These are phyloP conservation scores for Quiscalus mexicanus DNA, from an alignment of 2,113 vertebrate species.

Conservation along the genomic window DNA sequence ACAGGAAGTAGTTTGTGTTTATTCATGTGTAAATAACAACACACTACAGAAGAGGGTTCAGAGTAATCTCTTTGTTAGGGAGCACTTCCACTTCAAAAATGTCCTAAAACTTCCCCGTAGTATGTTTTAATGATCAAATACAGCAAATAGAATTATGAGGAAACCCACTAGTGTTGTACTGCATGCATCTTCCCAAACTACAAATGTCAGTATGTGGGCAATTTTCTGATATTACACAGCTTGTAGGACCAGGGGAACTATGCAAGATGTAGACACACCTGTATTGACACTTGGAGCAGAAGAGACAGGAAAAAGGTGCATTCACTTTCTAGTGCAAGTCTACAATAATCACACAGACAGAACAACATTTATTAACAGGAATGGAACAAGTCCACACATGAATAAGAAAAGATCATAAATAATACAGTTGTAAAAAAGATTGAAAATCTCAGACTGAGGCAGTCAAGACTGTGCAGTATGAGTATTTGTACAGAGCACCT, in stretches of 20 bases:
- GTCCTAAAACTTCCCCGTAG: neutral
- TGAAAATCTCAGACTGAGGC: slow-evolving; percentile 29
- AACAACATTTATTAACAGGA: slow-evolving; percentile 85
- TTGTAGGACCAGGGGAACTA: neutral
- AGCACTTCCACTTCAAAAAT: neutral
- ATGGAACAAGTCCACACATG: slow-evolving; percentile 70
- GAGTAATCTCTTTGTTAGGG: neutral
- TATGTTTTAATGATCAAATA: neutral
- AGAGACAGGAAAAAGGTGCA: slow-evolving; percentile 54
- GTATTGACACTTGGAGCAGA: slow-evolving; percentile 29
- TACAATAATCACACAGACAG: slow-evolving; percentile 82
- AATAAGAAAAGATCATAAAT: slow-evolving; percentile 57
- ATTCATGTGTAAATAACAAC: slow-evolving; percentile 40
- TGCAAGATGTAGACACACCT: neutral
- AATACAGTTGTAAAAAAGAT: slow-evolving; percentile 64
- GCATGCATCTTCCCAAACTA: fast-evolving
- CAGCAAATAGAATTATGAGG: neutral
- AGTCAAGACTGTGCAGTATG: neutral
- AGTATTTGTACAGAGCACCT: slow-evolving; percentile 26
- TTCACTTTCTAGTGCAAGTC: slow-evolving; percentile 59
- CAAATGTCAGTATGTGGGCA: neutral
- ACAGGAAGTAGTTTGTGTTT: slow-evolving; percentile 16
- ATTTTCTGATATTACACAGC: neutral
- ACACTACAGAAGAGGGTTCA: slow-evolving; percentile 8
- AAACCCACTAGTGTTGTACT: neutral